Evolutionary conservation across 1,140 invertebrate genomes (phyloP).

Genomic region (Drosophila sp.): DNA sequence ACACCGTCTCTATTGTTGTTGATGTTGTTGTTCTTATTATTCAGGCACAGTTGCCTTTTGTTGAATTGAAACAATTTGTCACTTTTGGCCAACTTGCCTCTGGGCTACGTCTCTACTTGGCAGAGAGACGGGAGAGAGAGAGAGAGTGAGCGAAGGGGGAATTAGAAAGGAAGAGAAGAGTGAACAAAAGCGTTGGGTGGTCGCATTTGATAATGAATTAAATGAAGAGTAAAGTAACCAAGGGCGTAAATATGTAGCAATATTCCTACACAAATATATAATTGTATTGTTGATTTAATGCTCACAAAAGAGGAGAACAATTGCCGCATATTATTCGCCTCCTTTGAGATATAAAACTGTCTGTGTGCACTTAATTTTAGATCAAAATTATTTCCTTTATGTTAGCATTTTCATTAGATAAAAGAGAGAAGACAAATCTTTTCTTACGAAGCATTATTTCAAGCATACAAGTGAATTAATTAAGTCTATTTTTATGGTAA

Average conservation of each 20-base stretch:
- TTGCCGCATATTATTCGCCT: constrained; percentile 17
- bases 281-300: constrained; percentile 50
- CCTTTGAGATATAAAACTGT: not conserved
- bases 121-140: not conserved
- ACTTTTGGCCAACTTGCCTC: constrained; percentile 73
- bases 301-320: constrained; percentile 3
- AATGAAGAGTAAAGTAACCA: constrained; percentile 67
- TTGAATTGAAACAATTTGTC: constrained; percentile 82
- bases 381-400: constrained; percentile 3
- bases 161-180: not conserved
- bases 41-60: constrained; percentile 65
- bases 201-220: constrained; percentile 69
- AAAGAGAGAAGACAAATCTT: too few species aligned
- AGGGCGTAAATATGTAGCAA: constrained; percentile 46
- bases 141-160: not conserved
- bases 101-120: constrained; percentile 51
- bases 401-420: not conserved
- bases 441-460: too few species aligned
- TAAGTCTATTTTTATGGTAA: too few species aligned
- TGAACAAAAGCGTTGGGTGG: not conserved
- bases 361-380: constrained; percentile 3
- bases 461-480: too few species aligned
- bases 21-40: constrained; percentile 44
- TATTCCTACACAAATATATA: constrained; percentile 58
- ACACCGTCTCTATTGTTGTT: constrained; percentile 39